A percentile compares a stretch with the other conserved stretches of the same genome.
Evolutionary conservation across 2,888 invertebrate species (phyloP).

Genomic region (Rhagophthalmus giganteus): DNA sequence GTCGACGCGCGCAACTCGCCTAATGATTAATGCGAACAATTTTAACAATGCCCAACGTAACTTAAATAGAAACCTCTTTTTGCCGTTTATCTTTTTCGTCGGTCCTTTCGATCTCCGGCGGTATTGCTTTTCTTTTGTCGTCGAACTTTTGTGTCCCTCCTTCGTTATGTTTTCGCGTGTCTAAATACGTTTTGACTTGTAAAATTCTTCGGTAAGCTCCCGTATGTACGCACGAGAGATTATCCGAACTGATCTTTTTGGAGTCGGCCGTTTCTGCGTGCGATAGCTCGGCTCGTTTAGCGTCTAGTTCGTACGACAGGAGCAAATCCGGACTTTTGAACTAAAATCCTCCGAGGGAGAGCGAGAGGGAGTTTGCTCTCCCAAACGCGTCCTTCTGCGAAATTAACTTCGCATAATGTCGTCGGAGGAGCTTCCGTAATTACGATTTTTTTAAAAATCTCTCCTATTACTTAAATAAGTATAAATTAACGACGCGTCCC

Average conservation of each 20-base stretch:
- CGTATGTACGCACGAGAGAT: too few relatives aligned
- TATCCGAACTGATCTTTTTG: too few relatives aligned
- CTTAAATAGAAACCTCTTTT: too few relatives aligned
- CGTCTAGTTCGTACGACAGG: neutral
- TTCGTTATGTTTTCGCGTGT: too few relatives aligned
- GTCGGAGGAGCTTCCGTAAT: neutral
- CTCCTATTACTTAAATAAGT: neutral
- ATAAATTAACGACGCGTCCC: neutral
- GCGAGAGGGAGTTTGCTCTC: neutral
- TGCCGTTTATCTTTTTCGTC: too few relatives aligned
- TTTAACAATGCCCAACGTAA: too few relatives aligned
- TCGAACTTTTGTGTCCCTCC: too few relatives aligned
- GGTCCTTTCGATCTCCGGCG: slow-evolving; percentile 2
- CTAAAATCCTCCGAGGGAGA: neutral
- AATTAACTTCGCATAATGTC: neutral
- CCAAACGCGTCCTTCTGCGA: neutral
- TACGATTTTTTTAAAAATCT: neutral
- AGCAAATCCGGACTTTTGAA: neutral
- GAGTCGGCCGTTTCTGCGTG: neutral
- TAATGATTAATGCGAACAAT: too few relatives aligned
- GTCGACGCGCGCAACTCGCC: too few relatives aligned
- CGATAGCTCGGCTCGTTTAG: neutral
- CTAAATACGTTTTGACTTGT: too few relatives aligned
- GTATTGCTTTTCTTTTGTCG: too few relatives aligned
- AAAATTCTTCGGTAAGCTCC: too few relatives aligned